These are phyloP conservation scores for Babylonia areolata DNA, from an alignment of 1,140 invertebrate genomes.

Conservation along the genomic window DNA sequence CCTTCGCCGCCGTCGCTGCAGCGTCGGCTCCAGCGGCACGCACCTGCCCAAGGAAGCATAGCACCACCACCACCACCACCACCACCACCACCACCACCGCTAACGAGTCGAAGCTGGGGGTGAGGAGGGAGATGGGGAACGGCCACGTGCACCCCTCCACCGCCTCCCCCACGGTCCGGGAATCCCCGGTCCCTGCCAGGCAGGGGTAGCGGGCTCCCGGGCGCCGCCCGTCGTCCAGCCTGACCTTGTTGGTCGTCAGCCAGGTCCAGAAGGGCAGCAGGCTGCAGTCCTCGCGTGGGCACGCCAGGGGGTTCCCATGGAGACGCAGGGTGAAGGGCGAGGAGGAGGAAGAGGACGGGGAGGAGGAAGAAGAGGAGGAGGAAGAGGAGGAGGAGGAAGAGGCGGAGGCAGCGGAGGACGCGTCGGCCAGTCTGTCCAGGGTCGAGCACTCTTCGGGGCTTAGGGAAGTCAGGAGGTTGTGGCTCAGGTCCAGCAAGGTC, in stretches of 20 bases:
- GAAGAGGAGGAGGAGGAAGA: too few relatives aligned
- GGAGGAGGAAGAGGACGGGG: too few relatives aligned
- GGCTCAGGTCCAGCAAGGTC: not conserved
- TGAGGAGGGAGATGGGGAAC: too few relatives aligned
- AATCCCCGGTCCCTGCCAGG: not conserved
- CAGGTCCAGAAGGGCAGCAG: not conserved
- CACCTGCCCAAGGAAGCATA: too few relatives aligned
- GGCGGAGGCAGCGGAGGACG: not conserved
- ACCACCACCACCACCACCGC: not conserved
- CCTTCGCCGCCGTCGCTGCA: not conserved
- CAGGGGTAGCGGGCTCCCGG: not conserved
- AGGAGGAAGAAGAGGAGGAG: too few relatives aligned
- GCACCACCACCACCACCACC: not conserved
- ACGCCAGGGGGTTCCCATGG: not conserved
- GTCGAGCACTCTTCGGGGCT: not conserved
- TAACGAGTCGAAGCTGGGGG: too few relatives aligned
- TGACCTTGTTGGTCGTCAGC: not conserved
- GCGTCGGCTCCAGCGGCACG: too few relatives aligned
- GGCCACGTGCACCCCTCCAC: not conserved
- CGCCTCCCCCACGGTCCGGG: not conserved
- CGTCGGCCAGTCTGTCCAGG: not conserved
- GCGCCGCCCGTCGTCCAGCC: not conserved
- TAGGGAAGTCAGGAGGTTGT: not conserved
- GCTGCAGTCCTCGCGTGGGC: not conserved
- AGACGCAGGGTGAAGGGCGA: not conserved